These are phyloP conservation scores for Diglossa cyanea DNA, from an alignment of 2,797 vertebrate genomes.

Conservation along the genomic window DNA sequence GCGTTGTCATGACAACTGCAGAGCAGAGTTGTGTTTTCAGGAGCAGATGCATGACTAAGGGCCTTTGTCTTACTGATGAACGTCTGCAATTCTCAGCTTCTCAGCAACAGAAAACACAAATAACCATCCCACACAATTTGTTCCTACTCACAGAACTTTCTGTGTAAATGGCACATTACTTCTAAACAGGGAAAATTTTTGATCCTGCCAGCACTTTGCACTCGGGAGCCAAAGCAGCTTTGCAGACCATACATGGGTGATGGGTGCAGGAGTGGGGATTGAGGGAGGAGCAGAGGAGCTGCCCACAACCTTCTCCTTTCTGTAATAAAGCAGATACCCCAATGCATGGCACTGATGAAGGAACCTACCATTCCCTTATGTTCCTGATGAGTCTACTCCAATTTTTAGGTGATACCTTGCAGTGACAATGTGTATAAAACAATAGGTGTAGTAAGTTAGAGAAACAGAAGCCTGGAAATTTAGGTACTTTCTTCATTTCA, in stretches of 20 bases:
- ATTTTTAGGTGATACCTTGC: neutral
- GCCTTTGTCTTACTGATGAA: slow-evolving; percentile 34
- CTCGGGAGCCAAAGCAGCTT: neutral
- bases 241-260: rapidly evolving
- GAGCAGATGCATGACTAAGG: slow-evolving; percentile 19
- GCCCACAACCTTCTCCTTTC: neutral
- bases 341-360: neutral
- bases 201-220: neutral
- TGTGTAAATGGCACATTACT: neutral
- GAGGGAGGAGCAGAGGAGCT: neutral
- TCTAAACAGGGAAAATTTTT: neutral
- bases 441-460: neutral
- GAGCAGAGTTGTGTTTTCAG: neutral
- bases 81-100: neutral
- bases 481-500: neutral
- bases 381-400: neutral
- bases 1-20: slow-evolving; percentile 54
- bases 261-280: rapidly evolving
- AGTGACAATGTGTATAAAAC: neutral
- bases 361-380: neutral
- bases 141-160: slow-evolving; percentile 1
- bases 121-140: neutral
- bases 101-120: slow-evolving; percentile 9
- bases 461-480: neutral
- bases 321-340: neutral